A percentile compares a stretch with the other conserved stretches of the same genome.
Conservation (phyloP, 2,888 invertebrate genomes). For the Chymomyza caudatula region DNA sequence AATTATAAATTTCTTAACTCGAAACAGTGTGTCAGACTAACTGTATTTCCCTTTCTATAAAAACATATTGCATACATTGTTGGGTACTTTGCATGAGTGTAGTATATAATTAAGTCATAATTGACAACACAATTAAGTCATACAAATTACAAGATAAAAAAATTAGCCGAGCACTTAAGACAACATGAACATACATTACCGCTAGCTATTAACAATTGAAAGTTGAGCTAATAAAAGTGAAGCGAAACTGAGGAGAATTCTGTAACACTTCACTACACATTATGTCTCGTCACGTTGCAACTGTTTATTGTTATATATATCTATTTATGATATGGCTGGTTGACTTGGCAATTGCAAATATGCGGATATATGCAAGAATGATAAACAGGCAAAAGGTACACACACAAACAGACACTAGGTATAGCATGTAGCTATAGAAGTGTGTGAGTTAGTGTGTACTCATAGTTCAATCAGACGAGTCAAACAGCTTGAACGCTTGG, state of each 20-base stretch:
- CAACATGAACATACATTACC: not conserved
- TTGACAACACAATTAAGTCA: not conserved
- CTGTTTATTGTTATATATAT: slow-evolving; percentile 38
- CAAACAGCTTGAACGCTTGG: slow-evolving; percentile 18
- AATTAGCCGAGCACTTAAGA: not conserved
- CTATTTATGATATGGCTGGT: slow-evolving; percentile 61
- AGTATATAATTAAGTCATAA: not conserved
- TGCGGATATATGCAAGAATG: slow-evolving; percentile 61
- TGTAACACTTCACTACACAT: slow-evolving; percentile 1
- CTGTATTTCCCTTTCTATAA: not conserved
- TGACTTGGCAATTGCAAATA: slow-evolving; percentile 56
- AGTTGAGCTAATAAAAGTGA: not conserved
- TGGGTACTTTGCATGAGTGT: not conserved
- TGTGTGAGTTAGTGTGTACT: not conserved
- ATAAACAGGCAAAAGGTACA: slow-evolving; percentile 22
- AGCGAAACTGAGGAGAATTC: not conserved
- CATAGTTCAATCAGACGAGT: slow-evolving; percentile 15
- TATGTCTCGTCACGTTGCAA: slow-evolving; percentile 27
- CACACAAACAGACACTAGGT: not conserved
- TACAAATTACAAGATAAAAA: not conserved
- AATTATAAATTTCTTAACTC: too few relatives aligned
- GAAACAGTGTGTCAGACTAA: not conserved
- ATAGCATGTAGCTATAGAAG: not conserved
- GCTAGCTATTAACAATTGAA: not conserved
- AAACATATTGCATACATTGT: not conserved